phyloP scores from a whole-genome alignment of 2,888 invertebrate species.

The Morpho deidamia region DNA sequence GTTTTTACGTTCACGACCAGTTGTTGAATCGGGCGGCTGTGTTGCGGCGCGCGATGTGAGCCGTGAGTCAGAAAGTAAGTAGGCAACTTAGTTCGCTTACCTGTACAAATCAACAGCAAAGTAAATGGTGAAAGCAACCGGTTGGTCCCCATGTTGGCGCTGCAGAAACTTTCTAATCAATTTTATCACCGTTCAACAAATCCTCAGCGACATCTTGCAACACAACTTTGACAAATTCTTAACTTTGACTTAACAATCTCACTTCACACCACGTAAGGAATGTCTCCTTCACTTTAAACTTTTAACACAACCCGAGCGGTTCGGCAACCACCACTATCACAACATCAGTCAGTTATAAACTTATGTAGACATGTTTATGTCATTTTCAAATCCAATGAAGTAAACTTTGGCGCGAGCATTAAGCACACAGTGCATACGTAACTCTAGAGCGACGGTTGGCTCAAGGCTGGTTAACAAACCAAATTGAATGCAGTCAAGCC shows the following conservation, averaged over 20 bases:
- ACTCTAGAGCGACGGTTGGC: slow-evolving; percentile 54
- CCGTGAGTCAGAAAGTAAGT: slow-evolving; percentile 63
- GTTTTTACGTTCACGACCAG: slow-evolving; percentile 25
- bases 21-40: slow-evolving; percentile 26
- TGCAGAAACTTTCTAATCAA: slow-evolving; percentile 58
- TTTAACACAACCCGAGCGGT: slow-evolving; percentile 1
- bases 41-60: slow-evolving; percentile 34
- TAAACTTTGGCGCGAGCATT: slow-evolving; percentile 60
- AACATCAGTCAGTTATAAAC: slow-evolving; percentile 2
- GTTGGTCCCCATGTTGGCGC: slow-evolving; percentile 57
- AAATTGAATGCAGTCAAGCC: slow-evolving; percentile 32
- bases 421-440: slow-evolving; percentile 42
- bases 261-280: slow-evolving; percentile 36
- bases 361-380: slow-evolving; percentile 29
- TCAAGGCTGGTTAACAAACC: slow-evolving; percentile 47
- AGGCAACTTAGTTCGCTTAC: slow-evolving; percentile 59
- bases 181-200: slow-evolving; percentile 44
- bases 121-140: slow-evolving; percentile 68
- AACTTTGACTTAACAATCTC: slow-evolving; percentile 49
- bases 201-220: slow-evolving; percentile 57
- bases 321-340: background rate
- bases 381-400: slow-evolving; percentile 47
- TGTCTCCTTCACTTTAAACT: slow-evolving; percentile 19
- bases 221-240: slow-evolving; percentile 44
- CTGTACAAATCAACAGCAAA: slow-evolving; percentile 70